phyloP scores from a whole-genome alignment of 2,113 vertebrate species.

The Pelecanoides urinatrix region DNA sequence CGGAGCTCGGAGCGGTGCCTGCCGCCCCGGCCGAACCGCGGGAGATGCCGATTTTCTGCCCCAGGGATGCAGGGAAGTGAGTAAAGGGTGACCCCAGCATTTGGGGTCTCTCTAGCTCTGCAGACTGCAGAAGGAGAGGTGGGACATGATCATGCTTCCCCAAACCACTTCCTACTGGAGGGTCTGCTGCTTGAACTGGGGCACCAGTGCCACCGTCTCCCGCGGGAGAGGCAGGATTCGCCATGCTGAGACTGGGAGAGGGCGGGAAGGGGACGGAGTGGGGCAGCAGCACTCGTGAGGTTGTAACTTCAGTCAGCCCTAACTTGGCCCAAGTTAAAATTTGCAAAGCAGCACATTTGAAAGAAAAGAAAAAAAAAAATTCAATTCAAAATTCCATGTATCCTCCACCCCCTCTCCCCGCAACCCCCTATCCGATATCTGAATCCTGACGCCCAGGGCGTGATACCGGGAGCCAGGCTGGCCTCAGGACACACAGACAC shows the following conservation, averaged over 20 bases:
- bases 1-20: not conserved
- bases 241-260: not conserved
- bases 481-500: not conserved
- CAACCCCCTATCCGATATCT: rapidly evolving
- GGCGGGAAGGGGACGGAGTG: too few species aligned
- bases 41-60: not conserved
- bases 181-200: not conserved
- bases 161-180: not conserved
- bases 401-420: not conserved
- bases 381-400: not conserved
- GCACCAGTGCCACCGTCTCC: not conserved
- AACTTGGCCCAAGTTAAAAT: not conserved
- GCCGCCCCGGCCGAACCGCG: not conserved
- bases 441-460: not conserved
- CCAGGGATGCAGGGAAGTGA: not conserved
- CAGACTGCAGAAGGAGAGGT: not conserved
- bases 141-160: not conserved
- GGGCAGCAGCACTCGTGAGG: not conserved
- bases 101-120: not conserved
- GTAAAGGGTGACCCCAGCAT: not conserved
- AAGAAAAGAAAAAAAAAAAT: too few species aligned
- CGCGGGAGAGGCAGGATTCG: not conserved
- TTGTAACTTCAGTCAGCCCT: not conserved
- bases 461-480: not conserved
- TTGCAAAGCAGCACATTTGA: not conserved